Evolutionary conservation across 2,797 vertebrate species (phyloP), one percentile per base, ranked within the genome.

Genomic region (Mycteria americana): DNA sequence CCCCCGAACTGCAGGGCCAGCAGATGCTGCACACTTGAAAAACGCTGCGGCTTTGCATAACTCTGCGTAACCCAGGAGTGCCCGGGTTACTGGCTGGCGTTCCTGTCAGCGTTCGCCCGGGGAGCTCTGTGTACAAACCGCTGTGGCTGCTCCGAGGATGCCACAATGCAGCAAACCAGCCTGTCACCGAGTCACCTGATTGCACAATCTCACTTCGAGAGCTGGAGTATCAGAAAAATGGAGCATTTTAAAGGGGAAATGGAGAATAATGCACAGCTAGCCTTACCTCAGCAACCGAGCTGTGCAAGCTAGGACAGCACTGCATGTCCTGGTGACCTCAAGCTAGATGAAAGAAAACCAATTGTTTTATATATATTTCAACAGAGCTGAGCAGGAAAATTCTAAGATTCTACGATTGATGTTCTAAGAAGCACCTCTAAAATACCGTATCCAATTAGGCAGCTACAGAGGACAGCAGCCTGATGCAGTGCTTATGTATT

Each of bases 231-330:
- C 76, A n/a, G 89, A 67, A 96, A 96, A 69, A 96, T 93, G 97
- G 92, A 96, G 87, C 13, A 30, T 84, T 97, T 97, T 96, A 97
- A 97, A 95, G 95, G 94, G 93, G 96, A 97, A 97, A 94, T 76
- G 89, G 73, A 96, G 92, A 88, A 78, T 50, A 84, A 83, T 2
- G 37, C 67, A 56, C 39, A 33, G 78, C 75, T 31, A 88, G 54
- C 65, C 46, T 65, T 39, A 35, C 21, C 91, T 82, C 48, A 31
- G 85, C 48, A 45, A 5, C 31, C 0, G 0, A 88, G 77, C 83
- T 41, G 37, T 54, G 57, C 75, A 23, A 50, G 88, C 45, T 59
- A 48, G 43, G 48, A 19, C 50, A 74, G 72, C 2, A 0, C 67
- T 85, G 60, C 13, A 0, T 22, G 68, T 67, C 70, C 74, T 50